Percentiles rank a stretch among this genome's conserved stretches.
Evolutionary conservation across 92 coral and sea anemone species (phyloP).

Genomic region (Porites divaricata): DNA sequence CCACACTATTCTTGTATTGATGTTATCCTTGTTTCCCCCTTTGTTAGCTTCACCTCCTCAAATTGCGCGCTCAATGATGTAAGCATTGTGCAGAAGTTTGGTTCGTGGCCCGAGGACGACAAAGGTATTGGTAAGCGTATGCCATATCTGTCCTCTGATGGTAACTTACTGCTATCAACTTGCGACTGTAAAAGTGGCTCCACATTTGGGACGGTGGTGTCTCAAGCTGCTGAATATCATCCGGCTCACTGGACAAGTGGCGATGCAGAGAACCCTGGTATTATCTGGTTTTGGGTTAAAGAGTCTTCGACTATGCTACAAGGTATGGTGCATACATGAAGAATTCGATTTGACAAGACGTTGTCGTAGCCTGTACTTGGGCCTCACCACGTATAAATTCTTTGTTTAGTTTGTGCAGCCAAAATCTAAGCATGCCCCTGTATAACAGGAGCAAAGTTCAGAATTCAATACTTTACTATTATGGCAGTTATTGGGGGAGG

Average conservation of each 20-base stretch:
- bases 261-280: conserved; percentile 71
- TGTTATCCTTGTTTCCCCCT: conserved; percentile 13
- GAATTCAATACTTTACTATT: too few relatives aligned
- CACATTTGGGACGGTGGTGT: conserved; percentile 82
- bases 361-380: too few relatives aligned
- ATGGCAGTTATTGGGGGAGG: too few relatives aligned
- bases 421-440: too few relatives aligned
- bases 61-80: conserved; percentile 65
- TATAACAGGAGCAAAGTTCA: too few relatives aligned
- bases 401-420: too few relatives aligned
- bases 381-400: too few relatives aligned
- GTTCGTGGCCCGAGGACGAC: conserved; percentile 84
- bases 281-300: conserved; percentile 98
- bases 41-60: conserved; percentile 38
- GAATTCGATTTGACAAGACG: too few relatives aligned
- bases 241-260: conserved; percentile 88
- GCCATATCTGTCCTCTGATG: conserved; percentile 83
- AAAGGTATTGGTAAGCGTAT: conserved; percentile 76
- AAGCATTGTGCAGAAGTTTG: conserved; percentile 76
- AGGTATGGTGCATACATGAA: conserved; percentile 39
- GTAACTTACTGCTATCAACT: conserved; percentile 78
- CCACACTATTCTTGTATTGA: neutral
- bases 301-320: conserved; percentile 84
- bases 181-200: conserved; percentile 76
- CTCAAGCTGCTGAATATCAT: conserved; percentile 50